phyloP scores from a whole-genome alignment of 2,113 vertebrate genomes.

The Furnarius figulus region DNA sequence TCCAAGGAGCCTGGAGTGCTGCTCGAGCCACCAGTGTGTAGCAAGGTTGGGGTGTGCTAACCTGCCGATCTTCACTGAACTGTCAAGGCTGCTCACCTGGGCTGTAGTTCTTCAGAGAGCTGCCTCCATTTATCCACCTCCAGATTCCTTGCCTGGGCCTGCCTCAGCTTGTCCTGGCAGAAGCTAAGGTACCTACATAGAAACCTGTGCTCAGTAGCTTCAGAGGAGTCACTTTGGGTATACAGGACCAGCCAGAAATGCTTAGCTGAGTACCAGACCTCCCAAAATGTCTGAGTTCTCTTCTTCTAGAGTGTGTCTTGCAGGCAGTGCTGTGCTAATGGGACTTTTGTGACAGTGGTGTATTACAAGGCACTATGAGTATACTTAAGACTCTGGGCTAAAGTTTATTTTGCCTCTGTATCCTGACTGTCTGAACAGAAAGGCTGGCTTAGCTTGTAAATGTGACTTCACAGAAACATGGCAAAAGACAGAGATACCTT shows the following conservation, averaged over 20 bases:
- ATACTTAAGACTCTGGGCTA: background rate
- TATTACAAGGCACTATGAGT: background rate
- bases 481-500: constrained; percentile 62
- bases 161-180: background rate
- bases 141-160: background rate
- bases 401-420: constrained; percentile 39
- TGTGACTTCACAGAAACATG: constrained; percentile 68
- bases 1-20: background rate
- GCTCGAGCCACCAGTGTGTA: background rate
- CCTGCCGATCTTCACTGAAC: background rate
- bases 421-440: constrained; percentile 44
- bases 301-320: background rate
- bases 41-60: background rate
- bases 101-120: background rate
- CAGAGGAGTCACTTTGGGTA: background rate
- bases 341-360: background rate
- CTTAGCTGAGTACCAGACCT: background rate
- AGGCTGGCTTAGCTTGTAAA: constrained; percentile 51
- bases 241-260: background rate
- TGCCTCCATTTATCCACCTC: background rate
- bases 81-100: rapidly evolving
- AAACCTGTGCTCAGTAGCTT: background rate
- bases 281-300: background rate
- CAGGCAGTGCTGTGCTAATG: background rate
- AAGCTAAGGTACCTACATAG: rapidly evolving